phyloP scores from a whole-genome alignment of 92 coral and sea anemone species.

The Actinernus sp. region DNA sequence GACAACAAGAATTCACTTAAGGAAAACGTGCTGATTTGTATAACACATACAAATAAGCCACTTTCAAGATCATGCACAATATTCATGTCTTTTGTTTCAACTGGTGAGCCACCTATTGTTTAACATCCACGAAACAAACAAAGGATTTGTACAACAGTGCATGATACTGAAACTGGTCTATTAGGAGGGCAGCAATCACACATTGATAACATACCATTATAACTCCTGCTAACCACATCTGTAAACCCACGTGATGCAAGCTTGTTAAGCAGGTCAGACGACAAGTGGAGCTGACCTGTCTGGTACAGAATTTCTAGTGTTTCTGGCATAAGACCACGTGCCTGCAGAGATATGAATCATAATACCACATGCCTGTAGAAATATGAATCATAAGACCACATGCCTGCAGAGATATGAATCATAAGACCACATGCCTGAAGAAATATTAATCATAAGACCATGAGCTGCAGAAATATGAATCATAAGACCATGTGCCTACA shows the following conservation, averaged over 20 bases:
- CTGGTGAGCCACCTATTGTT: too few relatives aligned
- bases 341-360: conserved; percentile 40
- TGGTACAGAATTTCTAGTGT: conserved; percentile 78
- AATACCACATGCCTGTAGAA: neutral
- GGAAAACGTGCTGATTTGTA: too few relatives aligned
- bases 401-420: conserved; percentile 54
- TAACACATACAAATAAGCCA: too few relatives aligned
- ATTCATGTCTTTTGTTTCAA: too few relatives aligned
- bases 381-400: conserved; percentile 68
- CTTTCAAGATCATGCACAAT: too few relatives aligned
- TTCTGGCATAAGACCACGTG: conserved; percentile 88
- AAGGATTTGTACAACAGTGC: too few relatives aligned
- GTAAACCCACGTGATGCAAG: conserved; percentile 94
- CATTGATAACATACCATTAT: conserved; percentile 82
- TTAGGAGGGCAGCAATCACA: too few relatives aligned
- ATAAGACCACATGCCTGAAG: neutral
- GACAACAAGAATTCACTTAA: neutral
- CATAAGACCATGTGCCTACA: neutral
- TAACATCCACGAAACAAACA: too few relatives aligned
- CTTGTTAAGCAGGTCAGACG: conserved; percentile 73
- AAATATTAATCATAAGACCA: conserved; percentile 52
- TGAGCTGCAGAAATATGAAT: conserved; percentile 59
- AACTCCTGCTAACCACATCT: conserved; percentile 82
- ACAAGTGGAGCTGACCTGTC: conserved; percentile 86
- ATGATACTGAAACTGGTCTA: too few relatives aligned